phyloP scores from a whole-genome alignment of 2,113 vertebrate genomes.

The Thermophis baileyi region DNA sequence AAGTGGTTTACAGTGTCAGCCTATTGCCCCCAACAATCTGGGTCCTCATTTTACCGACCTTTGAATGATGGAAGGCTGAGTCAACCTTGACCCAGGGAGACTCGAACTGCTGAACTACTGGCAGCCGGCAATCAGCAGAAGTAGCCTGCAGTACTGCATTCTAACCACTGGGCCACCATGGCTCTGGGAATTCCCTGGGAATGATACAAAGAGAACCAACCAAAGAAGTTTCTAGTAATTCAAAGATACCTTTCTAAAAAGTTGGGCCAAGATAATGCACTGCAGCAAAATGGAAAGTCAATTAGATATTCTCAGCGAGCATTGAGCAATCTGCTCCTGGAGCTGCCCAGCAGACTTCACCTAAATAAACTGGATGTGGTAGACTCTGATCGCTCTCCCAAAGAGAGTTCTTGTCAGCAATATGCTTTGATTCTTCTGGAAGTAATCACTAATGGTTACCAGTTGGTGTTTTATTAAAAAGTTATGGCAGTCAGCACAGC shows the following conservation, averaged over 20 bases:
- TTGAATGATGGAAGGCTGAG: no score
- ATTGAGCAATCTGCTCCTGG: background rate
- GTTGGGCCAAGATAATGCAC: accelerated
- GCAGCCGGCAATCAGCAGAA: no score
- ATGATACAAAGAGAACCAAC: background rate
- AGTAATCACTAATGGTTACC: background rate
- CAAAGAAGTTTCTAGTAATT: background rate
- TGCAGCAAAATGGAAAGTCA: background rate
- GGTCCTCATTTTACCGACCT: no score
- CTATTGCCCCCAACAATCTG: no score
- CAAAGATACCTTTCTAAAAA: background rate
- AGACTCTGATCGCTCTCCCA: background rate
- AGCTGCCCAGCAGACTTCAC: background rate
- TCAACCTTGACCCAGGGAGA: no score
- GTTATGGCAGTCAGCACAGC: background rate
- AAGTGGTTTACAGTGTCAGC: no score
- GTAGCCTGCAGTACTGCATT: no score
- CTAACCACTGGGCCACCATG: no score
- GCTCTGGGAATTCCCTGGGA: background rate
- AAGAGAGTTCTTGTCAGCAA: slow-evolving; percentile 1
- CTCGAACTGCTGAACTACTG: no score
- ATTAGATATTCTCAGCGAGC: background rate
- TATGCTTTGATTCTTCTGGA: background rate
- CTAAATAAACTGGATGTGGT: background rate
- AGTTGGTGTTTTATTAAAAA: background rate